phyloP scores from a whole-genome alignment of 2,888 invertebrate genomes.

The Zhengitettix transpicula region DNA sequence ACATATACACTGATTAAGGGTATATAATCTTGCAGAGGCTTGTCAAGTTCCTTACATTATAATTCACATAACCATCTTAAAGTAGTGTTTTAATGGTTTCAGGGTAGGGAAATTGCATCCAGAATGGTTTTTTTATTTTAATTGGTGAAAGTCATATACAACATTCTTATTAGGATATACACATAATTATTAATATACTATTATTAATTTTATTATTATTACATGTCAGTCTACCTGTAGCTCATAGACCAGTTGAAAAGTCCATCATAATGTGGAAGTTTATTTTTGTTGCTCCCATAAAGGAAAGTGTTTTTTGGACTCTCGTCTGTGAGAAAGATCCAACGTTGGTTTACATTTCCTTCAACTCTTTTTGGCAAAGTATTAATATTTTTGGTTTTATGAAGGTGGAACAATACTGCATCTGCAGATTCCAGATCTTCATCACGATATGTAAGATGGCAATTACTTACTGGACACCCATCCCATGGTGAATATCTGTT shows the following conservation, averaged over 20 bases:
- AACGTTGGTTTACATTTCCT: constrained; percentile 34
- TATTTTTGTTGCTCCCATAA: constrained; percentile 20
- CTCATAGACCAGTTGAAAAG: constrained; percentile 33
- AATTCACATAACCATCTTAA: too few species aligned
- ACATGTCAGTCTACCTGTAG: too few species aligned
- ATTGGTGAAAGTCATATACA: too few species aligned
- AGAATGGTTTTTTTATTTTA: too few species aligned
- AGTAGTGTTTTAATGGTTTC: too few species aligned
- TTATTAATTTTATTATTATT: too few species aligned
- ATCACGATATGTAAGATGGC: constrained; percentile 38
- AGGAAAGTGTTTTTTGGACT: constrained; percentile 43
- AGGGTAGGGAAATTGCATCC: too few species aligned
- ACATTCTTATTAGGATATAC: too few species aligned
- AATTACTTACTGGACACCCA: constrained; percentile 43
- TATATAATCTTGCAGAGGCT: too few species aligned
- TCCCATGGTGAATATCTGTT: constrained; percentile 36
- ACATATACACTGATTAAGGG: too few species aligned
- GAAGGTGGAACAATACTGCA: constrained; percentile 45
- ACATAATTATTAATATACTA: too few species aligned
- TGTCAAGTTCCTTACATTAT: too few species aligned
- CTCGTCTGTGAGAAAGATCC: constrained; percentile 56
- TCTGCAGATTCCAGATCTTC: constrained; percentile 34
- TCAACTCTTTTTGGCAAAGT: constrained; percentile 32
- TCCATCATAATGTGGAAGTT: constrained; percentile 31
- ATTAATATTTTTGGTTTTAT: constrained; percentile 26